These are phyloP conservation scores for Drosophila obscura DNA, from an alignment of 1,140 invertebrate species.

Conservation along the genomic window DNA sequence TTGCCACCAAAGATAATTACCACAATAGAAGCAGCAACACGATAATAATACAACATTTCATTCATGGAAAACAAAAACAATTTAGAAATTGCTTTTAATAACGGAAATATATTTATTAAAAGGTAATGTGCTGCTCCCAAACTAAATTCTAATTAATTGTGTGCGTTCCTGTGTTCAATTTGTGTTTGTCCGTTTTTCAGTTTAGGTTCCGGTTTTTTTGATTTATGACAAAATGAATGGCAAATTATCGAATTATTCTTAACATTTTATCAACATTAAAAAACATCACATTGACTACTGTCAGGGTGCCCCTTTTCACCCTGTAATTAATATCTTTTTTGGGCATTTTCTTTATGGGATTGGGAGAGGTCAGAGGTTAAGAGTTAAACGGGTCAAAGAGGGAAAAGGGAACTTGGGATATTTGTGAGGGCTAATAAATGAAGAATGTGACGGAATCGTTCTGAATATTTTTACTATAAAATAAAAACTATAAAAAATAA, in stretches of 20 bases:
- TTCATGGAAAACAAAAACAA: slow-evolving; percentile 84
- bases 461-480: no score
- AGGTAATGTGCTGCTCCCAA: slow-evolving; percentile 64
- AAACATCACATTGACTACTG: slow-evolving; percentile 22
- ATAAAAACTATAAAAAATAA: no score
- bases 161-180: slow-evolving; percentile 22
- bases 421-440: no score
- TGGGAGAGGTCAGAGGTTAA: no score
- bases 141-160: slow-evolving; percentile 48
- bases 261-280: slow-evolving; percentile 26
- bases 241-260: slow-evolving; percentile 26
- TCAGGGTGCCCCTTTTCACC: no score
- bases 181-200: slow-evolving; percentile 12
- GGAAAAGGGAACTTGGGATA: no score
- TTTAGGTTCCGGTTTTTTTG: slow-evolving; percentile 4
- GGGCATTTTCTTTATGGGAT: no score
- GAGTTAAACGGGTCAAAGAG: no score
- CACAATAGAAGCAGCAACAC: slow-evolving; percentile 28
- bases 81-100: slow-evolving; percentile 84
- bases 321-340: no score
- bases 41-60: slow-evolving; percentile 50
- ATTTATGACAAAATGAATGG: slow-evolving; percentile 36
- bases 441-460: no score
- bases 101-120: slow-evolving; percentile 84
- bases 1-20: background rate